phyloP scores from a whole-genome alignment of 1,140 invertebrate species.

The Lordiphosa stackelbergi region DNA sequence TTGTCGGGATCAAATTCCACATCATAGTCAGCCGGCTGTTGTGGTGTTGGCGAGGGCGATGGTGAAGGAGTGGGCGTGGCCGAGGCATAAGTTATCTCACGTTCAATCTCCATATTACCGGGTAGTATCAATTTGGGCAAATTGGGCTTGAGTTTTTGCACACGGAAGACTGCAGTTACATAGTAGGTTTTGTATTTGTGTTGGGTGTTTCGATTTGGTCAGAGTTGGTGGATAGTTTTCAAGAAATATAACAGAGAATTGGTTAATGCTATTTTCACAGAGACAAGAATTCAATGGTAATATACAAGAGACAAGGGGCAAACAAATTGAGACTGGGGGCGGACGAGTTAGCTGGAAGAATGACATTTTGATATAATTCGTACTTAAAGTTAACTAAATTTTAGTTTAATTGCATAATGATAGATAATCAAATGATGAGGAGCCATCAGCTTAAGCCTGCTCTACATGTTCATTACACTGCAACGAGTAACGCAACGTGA shows the following conservation, averaged over 20 bases:
- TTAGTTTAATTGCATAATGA: constrained; percentile 1
- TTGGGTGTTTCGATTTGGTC: constrained; percentile 55
- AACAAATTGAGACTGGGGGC: constrained; percentile 9
- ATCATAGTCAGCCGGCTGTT: constrained; percentile 68
- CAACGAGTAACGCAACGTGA: constrained; percentile 39
- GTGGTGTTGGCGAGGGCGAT: constrained; percentile 68
- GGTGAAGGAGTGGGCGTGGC: constrained; percentile 55
- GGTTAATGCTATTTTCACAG: constrained; percentile 50
- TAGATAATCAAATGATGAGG: constrained; percentile 1
- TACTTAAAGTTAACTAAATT: constrained; percentile 27
- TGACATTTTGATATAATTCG: constrained; percentile 22
- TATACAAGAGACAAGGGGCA: constrained; percentile 47
- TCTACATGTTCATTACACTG: constrained; percentile 7
- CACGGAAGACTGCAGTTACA: constrained; percentile 63
- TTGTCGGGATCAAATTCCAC: constrained; percentile 75
- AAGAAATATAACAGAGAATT: constrained; percentile 66
- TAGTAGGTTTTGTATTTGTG: constrained; percentile 7
- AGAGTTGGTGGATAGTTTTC: constrained; percentile 44
- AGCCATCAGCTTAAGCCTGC: constrained; percentile 6
- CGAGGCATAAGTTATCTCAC: constrained; percentile 33
- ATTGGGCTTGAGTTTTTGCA: constrained; percentile 76
- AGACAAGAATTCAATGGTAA: constrained; percentile 50
- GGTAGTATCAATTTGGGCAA: constrained; percentile 75
- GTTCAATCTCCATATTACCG: constrained; percentile 65
- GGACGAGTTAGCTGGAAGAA: constrained; percentile 41